Percentiles rank a stretch among this genome's conserved stretches.
Evolutionary conservation across 2,888 invertebrate species (phyloP).

Genomic region (Plebejus argus): DNA sequence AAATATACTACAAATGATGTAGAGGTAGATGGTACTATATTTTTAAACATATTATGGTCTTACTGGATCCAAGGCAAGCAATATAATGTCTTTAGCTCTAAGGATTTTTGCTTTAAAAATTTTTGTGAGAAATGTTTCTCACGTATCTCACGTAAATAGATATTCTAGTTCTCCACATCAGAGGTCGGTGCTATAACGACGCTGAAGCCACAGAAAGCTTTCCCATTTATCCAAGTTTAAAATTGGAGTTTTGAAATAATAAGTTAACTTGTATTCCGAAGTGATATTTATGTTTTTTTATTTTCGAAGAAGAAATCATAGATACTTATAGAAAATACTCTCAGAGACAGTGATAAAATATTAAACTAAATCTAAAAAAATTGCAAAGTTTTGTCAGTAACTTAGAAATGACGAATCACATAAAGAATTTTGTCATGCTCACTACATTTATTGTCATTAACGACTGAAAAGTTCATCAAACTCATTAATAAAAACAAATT

Average conservation of each 20-base stretch:
- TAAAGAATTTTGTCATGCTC: background rate
- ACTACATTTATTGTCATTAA: background rate
- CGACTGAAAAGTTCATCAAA: background rate
- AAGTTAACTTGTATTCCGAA: background rate
- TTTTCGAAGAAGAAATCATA: background rate
- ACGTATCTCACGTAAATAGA: background rate
- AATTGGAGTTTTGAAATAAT: background rate
- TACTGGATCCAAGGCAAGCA: background rate
- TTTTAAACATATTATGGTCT: too few species aligned
- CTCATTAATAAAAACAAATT: background rate
- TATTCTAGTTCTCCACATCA: background rate
- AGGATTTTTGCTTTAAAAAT: background rate
- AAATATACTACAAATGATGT: too few species aligned
- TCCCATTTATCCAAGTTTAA: conserved; percentile 12
- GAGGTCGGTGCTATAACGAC: background rate
- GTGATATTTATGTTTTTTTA: background rate
- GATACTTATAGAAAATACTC: background rate
- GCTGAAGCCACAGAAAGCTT: background rate
- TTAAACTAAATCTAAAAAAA: background rate
- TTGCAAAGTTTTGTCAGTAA: background rate
- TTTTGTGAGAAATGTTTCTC: background rate
- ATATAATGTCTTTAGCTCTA: background rate
- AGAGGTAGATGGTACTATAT: too few species aligned
- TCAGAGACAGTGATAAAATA: background rate
- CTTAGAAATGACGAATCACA: background rate